A percentile compares a stretch with the other conserved stretches of the same genome.
Conservation (phyloP, 2,888 invertebrate species). For the Mantis religiosa region DNA sequence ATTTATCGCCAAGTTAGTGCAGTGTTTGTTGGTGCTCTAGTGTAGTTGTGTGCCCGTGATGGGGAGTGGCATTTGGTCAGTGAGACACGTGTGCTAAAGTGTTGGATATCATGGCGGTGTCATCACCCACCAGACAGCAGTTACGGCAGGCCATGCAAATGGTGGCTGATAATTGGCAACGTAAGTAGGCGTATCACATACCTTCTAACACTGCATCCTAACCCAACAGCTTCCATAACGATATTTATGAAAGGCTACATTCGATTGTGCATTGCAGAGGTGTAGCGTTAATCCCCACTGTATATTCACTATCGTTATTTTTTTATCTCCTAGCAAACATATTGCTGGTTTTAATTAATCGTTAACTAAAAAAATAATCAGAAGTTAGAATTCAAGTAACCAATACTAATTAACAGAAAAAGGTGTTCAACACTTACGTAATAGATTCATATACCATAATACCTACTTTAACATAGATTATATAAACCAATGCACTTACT, state of each 20-base stretch:
- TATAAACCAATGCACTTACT: too few relatives aligned
- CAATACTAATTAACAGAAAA: too few relatives aligned
- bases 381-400: too few relatives aligned
- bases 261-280: neutral
- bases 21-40: neutral
- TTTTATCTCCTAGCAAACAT: too few relatives aligned
- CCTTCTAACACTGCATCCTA: neutral
- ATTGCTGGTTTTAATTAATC: too few relatives aligned
- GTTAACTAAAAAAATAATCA: too few relatives aligned
- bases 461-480: too few relatives aligned
- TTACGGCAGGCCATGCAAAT: conserved; percentile 24
- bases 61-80: neutral
- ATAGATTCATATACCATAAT: too few relatives aligned
- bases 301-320: neutral
- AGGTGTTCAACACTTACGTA: too few relatives aligned
- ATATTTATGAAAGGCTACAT: neutral
- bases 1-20: neutral
- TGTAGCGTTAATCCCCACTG: neutral
- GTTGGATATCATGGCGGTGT: neutral
- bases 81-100: neutral
- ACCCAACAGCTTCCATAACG: neutral
- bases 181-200: conserved; percentile 3
- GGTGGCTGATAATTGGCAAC: conserved; percentile 25
- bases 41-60: neutral
- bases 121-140: conserved; percentile 15